These are phyloP conservation scores for Drosophila kuntzei DNA, from an alignment of 2,888 invertebrate species.

Conservation along the genomic window DNA sequence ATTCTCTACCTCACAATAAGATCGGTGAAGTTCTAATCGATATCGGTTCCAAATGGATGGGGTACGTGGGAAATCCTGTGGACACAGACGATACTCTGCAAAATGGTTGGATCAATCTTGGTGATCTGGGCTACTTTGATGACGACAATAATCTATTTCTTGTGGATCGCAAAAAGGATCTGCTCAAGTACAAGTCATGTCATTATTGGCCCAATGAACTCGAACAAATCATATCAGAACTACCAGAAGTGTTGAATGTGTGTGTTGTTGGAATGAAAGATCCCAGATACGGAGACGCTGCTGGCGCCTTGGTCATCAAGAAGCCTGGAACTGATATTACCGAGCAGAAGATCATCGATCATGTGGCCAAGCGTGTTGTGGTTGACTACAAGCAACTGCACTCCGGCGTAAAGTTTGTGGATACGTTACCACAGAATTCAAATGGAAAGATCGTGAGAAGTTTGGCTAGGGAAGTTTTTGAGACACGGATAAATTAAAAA, in stretches of 20 bases:
- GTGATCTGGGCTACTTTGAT: constrained; percentile 83
- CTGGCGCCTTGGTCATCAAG: constrained; percentile 76
- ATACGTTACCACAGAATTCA: constrained; percentile 68
- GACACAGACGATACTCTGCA: constrained; percentile 54
- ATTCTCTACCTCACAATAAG: constrained; percentile 60
- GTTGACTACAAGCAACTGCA: constrained; percentile 72
- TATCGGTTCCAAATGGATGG: constrained; percentile 62
- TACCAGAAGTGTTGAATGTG: constrained; percentile 74
- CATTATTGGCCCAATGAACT: constrained; percentile 78
- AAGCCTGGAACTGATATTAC: constrained; percentile 49
- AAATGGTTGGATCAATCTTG: constrained; percentile 81
- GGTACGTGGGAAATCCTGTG: constrained; percentile 72
- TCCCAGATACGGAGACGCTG: constrained; percentile 63
- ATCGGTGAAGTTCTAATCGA: constrained; percentile 75
- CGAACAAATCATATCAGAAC: constrained; percentile 71
- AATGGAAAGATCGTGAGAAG: constrained; percentile 71
- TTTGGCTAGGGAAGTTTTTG: constrained; percentile 47
- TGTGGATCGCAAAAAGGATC: constrained; percentile 82
- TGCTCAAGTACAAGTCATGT: constrained; percentile 74
- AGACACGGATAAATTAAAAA: constrained; percentile 22
- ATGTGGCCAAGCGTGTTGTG: constrained; percentile 54
- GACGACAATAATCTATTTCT: constrained; percentile 72
- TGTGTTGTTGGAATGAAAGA: constrained; percentile 78
- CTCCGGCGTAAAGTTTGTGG: constrained; percentile 76
- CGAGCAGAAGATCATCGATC: constrained; percentile 52